Conservation (phyloP, 2,113 vertebrate species). For the Ochotona princeps region DNA sequence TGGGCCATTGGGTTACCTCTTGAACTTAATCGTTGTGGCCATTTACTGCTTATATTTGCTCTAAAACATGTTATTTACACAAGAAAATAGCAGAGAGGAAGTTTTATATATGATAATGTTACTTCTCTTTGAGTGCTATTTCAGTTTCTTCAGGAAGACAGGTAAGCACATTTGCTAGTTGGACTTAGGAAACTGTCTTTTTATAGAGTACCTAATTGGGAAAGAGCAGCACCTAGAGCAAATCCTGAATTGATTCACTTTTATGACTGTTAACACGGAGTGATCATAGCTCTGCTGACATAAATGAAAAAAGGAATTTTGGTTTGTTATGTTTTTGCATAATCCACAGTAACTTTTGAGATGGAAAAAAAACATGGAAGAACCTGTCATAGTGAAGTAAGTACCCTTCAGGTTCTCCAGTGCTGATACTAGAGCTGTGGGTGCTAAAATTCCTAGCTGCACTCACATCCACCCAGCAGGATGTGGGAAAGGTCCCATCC, state of each 20-base stretch:
- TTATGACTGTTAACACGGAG: neutral
- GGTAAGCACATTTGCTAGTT: neutral
- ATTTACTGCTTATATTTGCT: neutral
- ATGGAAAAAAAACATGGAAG: neutral
- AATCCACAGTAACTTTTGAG: neutral
- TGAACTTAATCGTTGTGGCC: neutral
- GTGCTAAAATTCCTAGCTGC: no score
- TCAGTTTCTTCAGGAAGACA: neutral
- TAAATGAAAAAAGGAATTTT: neutral
- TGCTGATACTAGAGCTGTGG: no score
- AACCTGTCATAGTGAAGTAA: no score
- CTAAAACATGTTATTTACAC: neutral
- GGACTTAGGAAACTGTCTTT: conserved; percentile 34
- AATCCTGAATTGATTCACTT: neutral
- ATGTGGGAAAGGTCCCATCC: no score
- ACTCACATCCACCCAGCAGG: no score
- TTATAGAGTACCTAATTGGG: neutral
- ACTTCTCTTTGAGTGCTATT: neutral
- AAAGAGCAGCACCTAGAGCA: neutral
- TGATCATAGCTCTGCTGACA: neutral
- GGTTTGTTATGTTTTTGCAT: neutral
- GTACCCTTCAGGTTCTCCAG: no score
- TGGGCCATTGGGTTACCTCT: neutral
- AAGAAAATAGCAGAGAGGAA: neutral
- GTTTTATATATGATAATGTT: neutral